These are phyloP conservation scores for Myotis findleyi DNA, from an alignment of 2,797 vertebrate species.

Conservation along the genomic window DNA sequence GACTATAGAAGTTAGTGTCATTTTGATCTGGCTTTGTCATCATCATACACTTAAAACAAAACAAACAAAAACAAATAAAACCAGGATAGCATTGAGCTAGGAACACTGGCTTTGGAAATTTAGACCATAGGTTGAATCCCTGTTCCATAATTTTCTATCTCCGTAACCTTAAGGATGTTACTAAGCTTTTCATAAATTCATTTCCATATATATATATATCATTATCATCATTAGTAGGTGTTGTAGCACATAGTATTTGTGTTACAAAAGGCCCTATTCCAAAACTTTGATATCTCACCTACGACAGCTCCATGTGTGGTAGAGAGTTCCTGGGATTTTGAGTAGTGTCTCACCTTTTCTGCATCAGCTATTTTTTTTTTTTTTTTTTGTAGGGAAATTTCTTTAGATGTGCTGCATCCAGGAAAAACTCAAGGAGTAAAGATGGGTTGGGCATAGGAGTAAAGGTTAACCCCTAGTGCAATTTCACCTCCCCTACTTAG, in stretches of 20 bases:
- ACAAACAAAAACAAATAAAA: not conserved
- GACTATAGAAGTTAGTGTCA: not conserved
- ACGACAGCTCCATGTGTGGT: not conserved
- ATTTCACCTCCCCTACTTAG: not conserved
- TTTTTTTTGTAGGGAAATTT: not conserved
- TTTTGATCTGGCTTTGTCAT: not conserved
- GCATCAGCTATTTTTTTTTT: not conserved
- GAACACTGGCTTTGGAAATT: not conserved
- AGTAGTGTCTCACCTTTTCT: not conserved
- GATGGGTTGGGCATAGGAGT: fast-evolving
- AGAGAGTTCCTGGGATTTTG: not conserved
- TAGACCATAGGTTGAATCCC: not conserved
- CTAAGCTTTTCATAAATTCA: not conserved
- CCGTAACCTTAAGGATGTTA: not conserved
- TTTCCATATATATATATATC: not conserved
- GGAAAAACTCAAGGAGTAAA: not conserved
- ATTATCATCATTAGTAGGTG: not conserved
- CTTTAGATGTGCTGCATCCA: not conserved
- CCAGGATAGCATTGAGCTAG: not conserved
- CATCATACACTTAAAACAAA: not conserved
- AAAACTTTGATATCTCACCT: not conserved
- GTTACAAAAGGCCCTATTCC: too few species aligned
- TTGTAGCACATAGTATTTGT: not conserved
- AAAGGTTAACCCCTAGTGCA: fast-evolving
- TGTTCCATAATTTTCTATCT: not conserved